Evolutionary conservation across 2,888 invertebrate species (phyloP), one percentile per base, ranked within the genome.

Genomic region (Watsonalla binaria): DNA sequence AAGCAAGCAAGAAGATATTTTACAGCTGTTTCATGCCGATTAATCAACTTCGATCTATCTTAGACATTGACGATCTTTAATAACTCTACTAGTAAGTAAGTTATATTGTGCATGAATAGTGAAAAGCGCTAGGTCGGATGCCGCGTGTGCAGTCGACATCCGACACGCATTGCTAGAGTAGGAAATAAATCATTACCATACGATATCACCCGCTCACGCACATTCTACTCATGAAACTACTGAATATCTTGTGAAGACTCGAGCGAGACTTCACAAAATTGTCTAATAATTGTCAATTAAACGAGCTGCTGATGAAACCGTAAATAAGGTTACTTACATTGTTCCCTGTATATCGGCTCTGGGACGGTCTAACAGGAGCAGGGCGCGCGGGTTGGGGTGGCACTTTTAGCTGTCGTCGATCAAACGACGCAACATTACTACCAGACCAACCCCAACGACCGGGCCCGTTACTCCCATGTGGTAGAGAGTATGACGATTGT

Each of bases 361-460:
- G 78, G 9, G 78, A 71, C 13, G 89, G 90, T 46, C 90, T 77
- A 11, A 78, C 76, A 2, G 90, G 90, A 47, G 89, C 86, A 45
- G 88, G 87, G 35, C 87, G 77, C 37, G 75, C 85, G 0, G 89
- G 90, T 60, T 90, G 90, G 8, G 90, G 90, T 7, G 90, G 90
- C 56, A 90, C 86, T 66, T 90, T 90, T 56, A 82, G 53, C 67
- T 90, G 89, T 59, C 91, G 82, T 55, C 91, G 78, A 63, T 91
- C 91, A 70, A 91, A 86, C 58, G 92, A 86, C 57, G 92, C 87
- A 58, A 91, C 84, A 74, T 92, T 80, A 70, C 70, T 92, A 66
- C 92, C 92, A 35, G 89, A 80, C 86, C 91, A 90, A 65, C 92
- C 90, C 92, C 92, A 84, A 59, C 92, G 82, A 69, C 91, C 84